A percentile compares a stretch with the other conserved stretches of the same genome.
Conservation (phyloP, 2,797 vertebrate genomes). For the Danio albolineatus region DNA sequence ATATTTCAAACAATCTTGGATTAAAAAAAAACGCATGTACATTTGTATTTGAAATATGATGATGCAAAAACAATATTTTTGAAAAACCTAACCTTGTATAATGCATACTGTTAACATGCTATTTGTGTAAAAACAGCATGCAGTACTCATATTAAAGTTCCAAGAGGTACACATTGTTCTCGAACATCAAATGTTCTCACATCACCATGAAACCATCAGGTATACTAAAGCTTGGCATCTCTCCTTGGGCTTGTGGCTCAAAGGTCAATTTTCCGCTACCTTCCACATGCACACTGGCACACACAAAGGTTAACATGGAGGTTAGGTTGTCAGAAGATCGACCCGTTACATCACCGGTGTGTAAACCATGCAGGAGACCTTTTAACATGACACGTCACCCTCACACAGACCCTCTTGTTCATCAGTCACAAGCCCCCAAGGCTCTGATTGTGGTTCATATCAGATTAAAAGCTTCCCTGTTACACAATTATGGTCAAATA, state of each 20-base stretch:
- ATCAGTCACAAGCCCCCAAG: constrained; percentile 5
- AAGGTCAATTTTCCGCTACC: constrained; percentile 58
- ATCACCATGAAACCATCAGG: neutral
- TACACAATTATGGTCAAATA: neutral
- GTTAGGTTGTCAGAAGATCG: constrained; percentile 25
- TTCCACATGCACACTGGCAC: constrained; percentile 37
- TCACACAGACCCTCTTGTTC: constrained; percentile 2
- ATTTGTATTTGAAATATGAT: no score
- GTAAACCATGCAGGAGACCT: constrained; percentile 38
- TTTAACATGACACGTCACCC: constrained; percentile 9
- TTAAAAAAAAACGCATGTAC: no score
- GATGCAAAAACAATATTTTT: no score
- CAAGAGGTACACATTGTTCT: neutral
- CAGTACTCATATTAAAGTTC: neutral
- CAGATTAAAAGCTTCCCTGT: constrained; percentile 25
- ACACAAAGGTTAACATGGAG: constrained; percentile 33
- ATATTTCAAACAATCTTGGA: no score
- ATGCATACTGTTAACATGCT: neutral
- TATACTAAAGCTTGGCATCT: constrained; percentile 50
- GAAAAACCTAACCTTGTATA: no score
- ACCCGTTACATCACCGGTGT: constrained; percentile 45
- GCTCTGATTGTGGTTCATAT: constrained; percentile 9
- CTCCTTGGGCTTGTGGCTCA: constrained; percentile 54
- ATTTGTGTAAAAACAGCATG: neutral
- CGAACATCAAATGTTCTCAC: neutral